Conservation (phyloP, 2,113 vertebrate species). For the Scopus umbretta region DNA sequence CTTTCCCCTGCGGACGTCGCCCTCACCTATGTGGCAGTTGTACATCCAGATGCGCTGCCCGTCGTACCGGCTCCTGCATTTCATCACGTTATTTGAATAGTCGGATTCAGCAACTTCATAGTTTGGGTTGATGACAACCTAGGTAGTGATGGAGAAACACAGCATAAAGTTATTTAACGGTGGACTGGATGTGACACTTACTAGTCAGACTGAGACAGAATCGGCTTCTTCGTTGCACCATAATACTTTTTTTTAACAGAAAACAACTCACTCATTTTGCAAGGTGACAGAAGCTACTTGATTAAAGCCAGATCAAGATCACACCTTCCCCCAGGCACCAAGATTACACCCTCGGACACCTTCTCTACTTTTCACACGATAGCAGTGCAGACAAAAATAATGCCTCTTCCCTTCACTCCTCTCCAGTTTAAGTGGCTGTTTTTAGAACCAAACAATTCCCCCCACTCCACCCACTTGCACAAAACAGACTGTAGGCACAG, state of each 20-base stretch:
- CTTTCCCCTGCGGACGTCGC: accelerated
- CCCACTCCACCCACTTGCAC: not conserved
- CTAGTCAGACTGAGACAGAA: accelerated
- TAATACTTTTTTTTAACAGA: no score
- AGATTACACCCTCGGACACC: not conserved
- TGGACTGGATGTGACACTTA: accelerated
- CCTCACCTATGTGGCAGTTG: conserved; percentile 93
- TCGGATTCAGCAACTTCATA: conserved; percentile 93
- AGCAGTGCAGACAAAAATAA: not conserved
- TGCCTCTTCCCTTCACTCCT: not conserved
- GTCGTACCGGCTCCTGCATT: conserved; percentile 89
- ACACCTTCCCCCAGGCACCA: not conserved
- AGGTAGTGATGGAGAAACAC: not conserved
- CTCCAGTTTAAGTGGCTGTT: not conserved
- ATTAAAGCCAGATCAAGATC: not conserved
- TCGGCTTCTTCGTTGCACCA: not conserved
- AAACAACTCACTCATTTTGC: accelerated
- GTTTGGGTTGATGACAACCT: conserved; percentile 93
- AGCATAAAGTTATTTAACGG: no score
- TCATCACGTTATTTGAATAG: conserved; percentile 90
- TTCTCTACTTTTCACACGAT: not conserved
- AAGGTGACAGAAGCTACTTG: accelerated
- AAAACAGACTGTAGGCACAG: not conserved
- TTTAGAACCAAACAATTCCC: not conserved
- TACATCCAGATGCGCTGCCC: conserved; percentile 97